These are phyloP conservation scores for Leistus spinibarbis DNA, from an alignment of 2,888 invertebrate genomes.

Conservation along the genomic window DNA sequence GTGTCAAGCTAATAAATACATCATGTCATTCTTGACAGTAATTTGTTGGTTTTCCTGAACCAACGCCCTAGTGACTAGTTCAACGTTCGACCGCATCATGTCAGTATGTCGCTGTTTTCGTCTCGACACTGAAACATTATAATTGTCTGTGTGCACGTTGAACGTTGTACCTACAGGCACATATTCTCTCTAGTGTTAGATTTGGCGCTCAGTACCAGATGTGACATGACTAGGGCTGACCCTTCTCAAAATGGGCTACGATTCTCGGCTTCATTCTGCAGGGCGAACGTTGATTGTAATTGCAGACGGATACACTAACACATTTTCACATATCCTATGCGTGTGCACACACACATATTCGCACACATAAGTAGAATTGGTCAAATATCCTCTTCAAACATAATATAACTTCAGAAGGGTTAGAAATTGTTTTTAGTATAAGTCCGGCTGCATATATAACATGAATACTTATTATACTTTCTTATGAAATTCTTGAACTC, in stretches of 20 bases:
- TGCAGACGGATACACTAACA: not conserved
- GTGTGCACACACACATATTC: not conserved
- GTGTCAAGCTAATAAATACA: too few relatives aligned
- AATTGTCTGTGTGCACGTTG: not conserved
- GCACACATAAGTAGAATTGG: not conserved
- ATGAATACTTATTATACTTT: too few relatives aligned
- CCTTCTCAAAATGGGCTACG: slow-evolving; percentile 1
- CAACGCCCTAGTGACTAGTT: too few relatives aligned
- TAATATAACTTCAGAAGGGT: too few relatives aligned
- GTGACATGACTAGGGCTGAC: not conserved
- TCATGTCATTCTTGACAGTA: too few relatives aligned
- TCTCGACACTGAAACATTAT: not conserved
- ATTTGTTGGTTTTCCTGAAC: too few relatives aligned
- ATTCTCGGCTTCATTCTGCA: not conserved
- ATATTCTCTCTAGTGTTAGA: not conserved
- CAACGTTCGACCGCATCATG: not conserved
- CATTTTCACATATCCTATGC: not conserved
- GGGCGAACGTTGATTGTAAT: slow-evolving; percentile 3
- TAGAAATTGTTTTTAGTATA: too few relatives aligned
- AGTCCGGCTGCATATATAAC: too few relatives aligned
- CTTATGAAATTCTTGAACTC: too few relatives aligned
- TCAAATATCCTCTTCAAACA: not conserved
- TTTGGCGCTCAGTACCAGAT: not conserved
- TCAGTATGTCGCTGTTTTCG: not conserved
- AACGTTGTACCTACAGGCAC: not conserved